phyloP scores from a whole-genome alignment of 2,113 vertebrate species.

The Conger conger region DNA sequence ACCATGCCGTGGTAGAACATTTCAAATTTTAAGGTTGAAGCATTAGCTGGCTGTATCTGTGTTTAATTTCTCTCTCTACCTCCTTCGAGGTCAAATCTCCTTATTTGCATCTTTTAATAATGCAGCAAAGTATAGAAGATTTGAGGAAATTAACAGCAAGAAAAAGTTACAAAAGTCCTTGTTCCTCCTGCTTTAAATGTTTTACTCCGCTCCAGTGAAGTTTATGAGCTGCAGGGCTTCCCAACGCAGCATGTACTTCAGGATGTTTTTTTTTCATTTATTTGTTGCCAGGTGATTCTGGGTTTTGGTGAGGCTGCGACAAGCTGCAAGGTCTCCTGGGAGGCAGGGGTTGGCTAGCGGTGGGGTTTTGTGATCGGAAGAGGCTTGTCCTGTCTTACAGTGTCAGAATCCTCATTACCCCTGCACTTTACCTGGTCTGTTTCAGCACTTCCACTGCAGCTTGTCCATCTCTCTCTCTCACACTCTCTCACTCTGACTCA shows the following conservation, averaged over 20 bases:
- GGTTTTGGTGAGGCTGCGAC: background rate
- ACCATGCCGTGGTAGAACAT: background rate
- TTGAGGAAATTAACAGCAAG: background rate
- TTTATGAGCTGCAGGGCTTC: background rate
- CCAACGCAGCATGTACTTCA: background rate
- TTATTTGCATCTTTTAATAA: slow-evolving; percentile 12
- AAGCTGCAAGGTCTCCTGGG: background rate
- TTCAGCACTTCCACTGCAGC: background rate
- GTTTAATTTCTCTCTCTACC: background rate
- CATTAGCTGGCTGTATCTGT: background rate
- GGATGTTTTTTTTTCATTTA: background rate
- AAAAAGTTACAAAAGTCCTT: background rate
- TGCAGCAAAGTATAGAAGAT: background rate
- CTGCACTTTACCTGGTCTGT: background rate
- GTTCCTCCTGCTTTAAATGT: background rate
- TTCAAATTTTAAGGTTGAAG: background rate
- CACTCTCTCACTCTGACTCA: background rate
- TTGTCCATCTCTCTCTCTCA: background rate
- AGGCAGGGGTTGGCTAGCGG: background rate
- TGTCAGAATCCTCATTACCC: background rate
- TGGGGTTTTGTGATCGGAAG: background rate
- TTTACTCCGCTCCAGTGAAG: background rate
- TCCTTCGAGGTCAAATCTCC: background rate
- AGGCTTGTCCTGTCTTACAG: background rate
- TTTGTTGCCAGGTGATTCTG: background rate